These are phyloP conservation scores for Mus spicilegus DNA, from an alignment of 2,113 vertebrate species.

Conservation along the genomic window DNA sequence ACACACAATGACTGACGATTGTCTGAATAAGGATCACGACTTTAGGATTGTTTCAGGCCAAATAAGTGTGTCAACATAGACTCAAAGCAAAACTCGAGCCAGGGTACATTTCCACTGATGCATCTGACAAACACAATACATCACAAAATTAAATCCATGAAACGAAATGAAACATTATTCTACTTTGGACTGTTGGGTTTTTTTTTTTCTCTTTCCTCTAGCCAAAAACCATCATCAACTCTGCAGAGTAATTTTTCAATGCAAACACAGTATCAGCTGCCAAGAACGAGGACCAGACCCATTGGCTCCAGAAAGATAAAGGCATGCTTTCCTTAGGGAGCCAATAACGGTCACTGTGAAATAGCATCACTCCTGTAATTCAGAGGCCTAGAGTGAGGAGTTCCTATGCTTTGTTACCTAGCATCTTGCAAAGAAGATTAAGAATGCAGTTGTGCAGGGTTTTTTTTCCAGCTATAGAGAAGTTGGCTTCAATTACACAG, in stretches of 20 bases:
- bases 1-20: not conserved
- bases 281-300: slow-evolving; percentile 76
- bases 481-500: slow-evolving; percentile 56
- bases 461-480: slow-evolving; percentile 57
- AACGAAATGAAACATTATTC: slow-evolving; percentile 75
- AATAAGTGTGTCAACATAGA: slow-evolving; percentile 56
- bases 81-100: slow-evolving; percentile 65
- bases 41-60: slow-evolving; percentile 28
- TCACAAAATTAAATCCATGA: slow-evolving; percentile 72
- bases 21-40: not conserved
- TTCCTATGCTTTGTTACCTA: slow-evolving; percentile 31
- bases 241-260: slow-evolving; percentile 59
- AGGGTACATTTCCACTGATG: slow-evolving; percentile 61
- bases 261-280: slow-evolving; percentile 64
- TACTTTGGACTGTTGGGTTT: slow-evolving; percentile 27
- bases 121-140: not conserved
- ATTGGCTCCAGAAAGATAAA: slow-evolving; percentile 70
- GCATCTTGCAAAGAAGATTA: slow-evolving; percentile 65
- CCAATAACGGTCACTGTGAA: slow-evolving; percentile 40
- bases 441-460: slow-evolving; percentile 64
- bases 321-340: slow-evolving; percentile 55
- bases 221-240: slow-evolving; percentile 73
- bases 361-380: not conserved
- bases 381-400: slow-evolving; percentile 59
- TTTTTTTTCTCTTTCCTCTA: slow-evolving; percentile 32